Percentiles rank a stretch among this genome's conserved stretches.
Evolutionary conservation across 2,113 vertebrate species (phyloP).

Genomic region (Oryzias woworae): DNA sequence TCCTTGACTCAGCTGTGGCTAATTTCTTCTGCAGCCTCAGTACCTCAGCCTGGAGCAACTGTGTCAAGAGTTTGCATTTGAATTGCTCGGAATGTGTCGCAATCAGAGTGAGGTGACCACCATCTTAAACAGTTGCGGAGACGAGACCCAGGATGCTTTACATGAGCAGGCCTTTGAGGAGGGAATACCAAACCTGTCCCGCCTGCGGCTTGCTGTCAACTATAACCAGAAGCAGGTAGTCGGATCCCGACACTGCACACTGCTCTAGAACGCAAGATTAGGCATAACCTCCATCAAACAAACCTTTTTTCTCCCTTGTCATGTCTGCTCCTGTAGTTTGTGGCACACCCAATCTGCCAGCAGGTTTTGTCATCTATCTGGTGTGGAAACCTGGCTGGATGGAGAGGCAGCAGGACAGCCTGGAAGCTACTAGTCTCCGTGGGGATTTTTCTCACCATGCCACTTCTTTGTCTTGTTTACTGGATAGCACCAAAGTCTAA

Average conservation of each 20-base stretch:
- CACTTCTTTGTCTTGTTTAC: slow-evolving; percentile 85
- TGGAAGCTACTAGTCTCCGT: slow-evolving; percentile 86
- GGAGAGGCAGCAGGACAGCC: slow-evolving; percentile 84
- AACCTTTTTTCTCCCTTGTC: neutral
- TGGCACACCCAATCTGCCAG: slow-evolving; percentile 91
- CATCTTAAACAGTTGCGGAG: slow-evolving; percentile 82
- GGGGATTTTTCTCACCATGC: slow-evolving; percentile 87
- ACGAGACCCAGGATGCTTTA: slow-evolving; percentile 71
- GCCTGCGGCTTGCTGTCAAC: slow-evolving; percentile 86
- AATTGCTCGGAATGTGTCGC: slow-evolving; percentile 89
- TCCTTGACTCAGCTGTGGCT: neutral
- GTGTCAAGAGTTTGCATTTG: slow-evolving; percentile 88
- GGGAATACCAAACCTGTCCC: slow-evolving; percentile 86
- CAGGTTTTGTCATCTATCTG: slow-evolving; percentile 93
- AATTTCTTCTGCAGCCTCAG: slow-evolving; percentile 77
- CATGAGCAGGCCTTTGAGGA: slow-evolving; percentile 85
- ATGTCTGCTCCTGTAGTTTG: slow-evolving; percentile 76
- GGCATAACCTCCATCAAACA: neutral
- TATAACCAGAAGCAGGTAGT: slow-evolving; percentile 87
- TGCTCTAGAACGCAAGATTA: neutral
- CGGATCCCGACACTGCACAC: neutral
- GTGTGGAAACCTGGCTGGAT: slow-evolving; percentile 85
- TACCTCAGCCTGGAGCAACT: slow-evolving; percentile 84
- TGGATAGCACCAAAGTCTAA: slow-evolving; percentile 88
- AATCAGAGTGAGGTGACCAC: slow-evolving; percentile 91